A percentile compares a stretch with the other conserved stretches of the same genome.
phyloP scores from a whole-genome alignment of 2,888 invertebrate genomes.

The Caenorhabditis angaria region DNA sequence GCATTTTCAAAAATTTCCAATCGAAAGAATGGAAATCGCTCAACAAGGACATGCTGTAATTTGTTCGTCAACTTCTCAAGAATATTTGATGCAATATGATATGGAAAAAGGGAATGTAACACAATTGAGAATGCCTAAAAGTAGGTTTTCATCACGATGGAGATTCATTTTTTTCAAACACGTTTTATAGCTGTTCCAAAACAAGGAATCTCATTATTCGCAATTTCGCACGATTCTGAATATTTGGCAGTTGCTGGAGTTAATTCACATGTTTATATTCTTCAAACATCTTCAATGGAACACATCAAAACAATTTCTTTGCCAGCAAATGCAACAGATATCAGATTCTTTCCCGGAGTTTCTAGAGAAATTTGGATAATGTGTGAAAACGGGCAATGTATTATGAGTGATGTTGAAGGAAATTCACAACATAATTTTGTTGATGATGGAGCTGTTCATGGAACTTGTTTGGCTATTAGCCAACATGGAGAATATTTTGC shows the following conservation, averaged over 20 bases:
- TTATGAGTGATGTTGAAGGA: slow-evolving; percentile 20
- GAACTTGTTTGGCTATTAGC: slow-evolving; percentile 44
- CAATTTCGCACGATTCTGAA: slow-evolving; percentile 45
- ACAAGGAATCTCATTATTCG: slow-evolving; percentile 39
- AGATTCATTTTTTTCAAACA: too few relatives aligned
- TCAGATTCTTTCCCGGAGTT: slow-evolving; percentile 40
- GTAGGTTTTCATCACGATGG: slow-evolving; percentile 13
- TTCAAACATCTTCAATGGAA: slow-evolving; percentile 48
- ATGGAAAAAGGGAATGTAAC: slow-evolving; percentile 40
- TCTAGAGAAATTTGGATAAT: slow-evolving; percentile 44
- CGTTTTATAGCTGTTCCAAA: slow-evolving; percentile 41
- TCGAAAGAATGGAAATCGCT: slow-evolving; percentile 46
- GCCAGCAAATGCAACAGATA: slow-evolving; percentile 30
- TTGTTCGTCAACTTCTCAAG: slow-evolving; percentile 40
- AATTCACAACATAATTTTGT: slow-evolving; percentile 36
- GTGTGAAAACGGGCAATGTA: slow-evolving; percentile 46
- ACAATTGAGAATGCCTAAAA: slow-evolving; percentile 29
- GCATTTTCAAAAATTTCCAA: slow-evolving; percentile 41
- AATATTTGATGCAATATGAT: slow-evolving; percentile 52
- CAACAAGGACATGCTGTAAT: slow-evolving; percentile 37
- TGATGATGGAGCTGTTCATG: slow-evolving; percentile 50
- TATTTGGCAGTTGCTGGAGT: slow-evolving; percentile 40
- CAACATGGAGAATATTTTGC: slow-evolving; percentile 47
- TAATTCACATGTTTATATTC: slow-evolving; percentile 43
- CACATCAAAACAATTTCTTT: slow-evolving; percentile 45